These are phyloP conservation scores for Lepidocolaptes lacrymiger DNA, from an alignment of 2,797 vertebrate genomes.

Conservation along the genomic window DNA sequence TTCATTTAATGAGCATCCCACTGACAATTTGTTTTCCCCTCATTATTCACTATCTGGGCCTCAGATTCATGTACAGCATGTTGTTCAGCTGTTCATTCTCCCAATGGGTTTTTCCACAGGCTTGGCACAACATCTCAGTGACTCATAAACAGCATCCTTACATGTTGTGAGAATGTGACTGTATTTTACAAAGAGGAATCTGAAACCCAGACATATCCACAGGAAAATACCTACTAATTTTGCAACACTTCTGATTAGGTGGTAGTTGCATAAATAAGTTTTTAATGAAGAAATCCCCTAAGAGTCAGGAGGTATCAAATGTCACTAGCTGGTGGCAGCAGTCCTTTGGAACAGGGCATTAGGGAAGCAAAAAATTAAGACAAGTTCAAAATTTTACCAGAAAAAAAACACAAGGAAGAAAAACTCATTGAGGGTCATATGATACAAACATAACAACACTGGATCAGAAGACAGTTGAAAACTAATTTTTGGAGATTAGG, in stretches of 20 bases:
- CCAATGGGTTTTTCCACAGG: background rate
- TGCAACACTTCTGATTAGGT: background rate
- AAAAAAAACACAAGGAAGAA: background rate
- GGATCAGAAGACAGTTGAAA: background rate
- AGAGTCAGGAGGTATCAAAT: background rate
- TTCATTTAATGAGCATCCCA: slow-evolving; percentile 53
- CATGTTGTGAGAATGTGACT: background rate
- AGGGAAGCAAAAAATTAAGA: background rate
- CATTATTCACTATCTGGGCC: slow-evolving; percentile 37
- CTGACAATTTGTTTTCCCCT: slow-evolving; percentile 60
- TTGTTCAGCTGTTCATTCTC: slow-evolving; percentile 49
- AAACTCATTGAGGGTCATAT: background rate
- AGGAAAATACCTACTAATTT: background rate
- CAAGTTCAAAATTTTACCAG: background rate
- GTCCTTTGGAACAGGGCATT: background rate
- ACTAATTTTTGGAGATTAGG: background rate
- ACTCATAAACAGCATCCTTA: background rate
- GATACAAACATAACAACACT: background rate
- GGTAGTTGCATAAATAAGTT: background rate
- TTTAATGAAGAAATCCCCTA: background rate
- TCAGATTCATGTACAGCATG: slow-evolving; percentile 33
- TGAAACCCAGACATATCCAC: background rate
- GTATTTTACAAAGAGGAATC: slow-evolving; percentile 4
- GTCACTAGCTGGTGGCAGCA: background rate
- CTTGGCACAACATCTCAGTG: slow-evolving; percentile 16